Evolutionary conservation across 2,888 invertebrate species (phyloP).

Genomic region (Caenorhabditis sp.): DNA sequence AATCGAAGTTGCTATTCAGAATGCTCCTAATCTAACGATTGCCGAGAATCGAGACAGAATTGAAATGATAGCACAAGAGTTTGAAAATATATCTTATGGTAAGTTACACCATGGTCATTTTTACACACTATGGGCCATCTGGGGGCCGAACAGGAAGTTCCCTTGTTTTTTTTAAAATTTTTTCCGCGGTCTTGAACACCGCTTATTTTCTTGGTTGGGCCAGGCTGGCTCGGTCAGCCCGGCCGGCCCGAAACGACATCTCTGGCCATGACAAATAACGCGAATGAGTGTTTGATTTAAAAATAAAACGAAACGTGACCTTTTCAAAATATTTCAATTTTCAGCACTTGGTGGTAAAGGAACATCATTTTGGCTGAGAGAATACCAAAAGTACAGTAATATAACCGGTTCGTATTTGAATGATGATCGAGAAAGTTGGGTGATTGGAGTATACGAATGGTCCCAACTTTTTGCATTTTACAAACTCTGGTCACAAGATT

Average conservation of each 20-base stretch:
- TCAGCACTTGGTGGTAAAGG: conserved; percentile 65
- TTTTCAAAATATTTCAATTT: conserved; percentile 11
- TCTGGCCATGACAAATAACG: too few relatives aligned
- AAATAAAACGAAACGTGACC: background rate
- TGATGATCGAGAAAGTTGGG: conserved; percentile 67
- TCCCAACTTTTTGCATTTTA: conserved; percentile 68
- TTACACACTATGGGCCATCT: too few relatives aligned
- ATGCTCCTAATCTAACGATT: conserved; percentile 62
- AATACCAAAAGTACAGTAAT: conserved; percentile 68
- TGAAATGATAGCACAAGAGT: conserved; percentile 59
- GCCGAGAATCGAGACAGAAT: conserved; percentile 58
- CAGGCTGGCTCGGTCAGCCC: too few relatives aligned
- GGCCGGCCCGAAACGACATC: too few relatives aligned
- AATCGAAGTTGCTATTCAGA: conserved; percentile 67
- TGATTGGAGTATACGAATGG: conserved; percentile 69
- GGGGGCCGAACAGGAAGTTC: too few relatives aligned
- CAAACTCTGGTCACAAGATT: conserved; percentile 69
- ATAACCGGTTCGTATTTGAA: conserved; percentile 61
- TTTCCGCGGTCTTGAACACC: too few relatives aligned
- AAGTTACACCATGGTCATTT: background rate
- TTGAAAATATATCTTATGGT: conserved; percentile 64
- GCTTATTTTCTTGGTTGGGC: too few relatives aligned
- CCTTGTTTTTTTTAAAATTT: too few relatives aligned
- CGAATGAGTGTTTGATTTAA: too few relatives aligned
- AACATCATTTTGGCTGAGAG: conserved; percentile 66